Base-by-base conservation (phyloP, 2,113 vertebrate species). In the Oreotrochilus melanogaster region DNA sequence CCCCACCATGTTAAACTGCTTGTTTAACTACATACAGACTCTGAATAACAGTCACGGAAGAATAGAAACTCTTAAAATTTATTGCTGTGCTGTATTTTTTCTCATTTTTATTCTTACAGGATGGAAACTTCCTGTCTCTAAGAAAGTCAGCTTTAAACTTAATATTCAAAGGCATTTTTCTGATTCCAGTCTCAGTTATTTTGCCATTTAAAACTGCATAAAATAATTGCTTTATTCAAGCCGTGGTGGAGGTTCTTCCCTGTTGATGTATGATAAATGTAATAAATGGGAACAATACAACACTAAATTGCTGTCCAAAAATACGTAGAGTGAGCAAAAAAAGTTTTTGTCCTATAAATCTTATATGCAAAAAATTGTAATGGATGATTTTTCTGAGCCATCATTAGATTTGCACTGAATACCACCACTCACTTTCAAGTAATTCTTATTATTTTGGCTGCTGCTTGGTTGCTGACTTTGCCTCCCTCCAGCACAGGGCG, bases 231-330 rank as follows among this genome's bases (percentile, higher is more conserved):
- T 83, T 66, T 76, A 18, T 37, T 78, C 14, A 82, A 72, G 35
- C 24, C 0, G 5, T 4, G 5, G 18, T 61, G 6, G 6, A 11
- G 11, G 19, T 4, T 5, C 15, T 79, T 24, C 4, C 51, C 14
- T 83, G 31, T 60, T 62, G 14, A 8, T 43, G 9, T 24, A 45
- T 28, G 23, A 70, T 47, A 86, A 85, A 76, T 22, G 18, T 7
- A 56, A 45, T 25, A 79, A 86, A 80, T 24, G 11, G 33, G 73
- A 86, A 69, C 9, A 53, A 88, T 5, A 7, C 22, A 45, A 28
- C 3, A 10, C 30, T 6, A 76, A n/a, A 75, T 67, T 67, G 33
- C 45, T 58, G 45, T 76, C 33, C 50, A 82, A 11, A 64, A 86
- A 58, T 17, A 74, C 9, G 8, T 5, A 1, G 83, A 78, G 15